phyloP scores from a whole-genome alignment of 2,888 invertebrate genomes.

The Amblyjoppa proteus region DNA sequence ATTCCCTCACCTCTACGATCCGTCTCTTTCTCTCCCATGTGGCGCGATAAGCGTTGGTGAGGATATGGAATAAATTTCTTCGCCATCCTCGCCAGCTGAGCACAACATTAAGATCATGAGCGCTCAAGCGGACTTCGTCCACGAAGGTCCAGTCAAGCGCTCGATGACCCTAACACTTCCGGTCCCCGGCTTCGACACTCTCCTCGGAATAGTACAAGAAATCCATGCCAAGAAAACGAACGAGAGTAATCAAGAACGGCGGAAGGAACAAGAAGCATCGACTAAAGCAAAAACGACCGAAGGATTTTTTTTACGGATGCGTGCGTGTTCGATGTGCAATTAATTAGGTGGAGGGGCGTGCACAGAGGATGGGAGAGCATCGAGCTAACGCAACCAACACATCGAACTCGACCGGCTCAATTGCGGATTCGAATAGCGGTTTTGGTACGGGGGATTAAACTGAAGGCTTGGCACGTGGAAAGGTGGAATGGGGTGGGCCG shows the following conservation, averaged over 20 bases:
- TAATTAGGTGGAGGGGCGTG: not conserved
- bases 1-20: not conserved
- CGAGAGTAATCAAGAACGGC: not conserved
- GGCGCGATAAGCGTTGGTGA: not conserved
- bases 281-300: not conserved
- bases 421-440: constrained; percentile 1
- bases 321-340: not conserved
- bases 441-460: not conserved
- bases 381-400: not conserved
- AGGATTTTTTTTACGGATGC: not conserved
- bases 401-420: not conserved
- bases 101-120: not conserved
- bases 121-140: not conserved
- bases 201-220: not conserved
- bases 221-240: not conserved
- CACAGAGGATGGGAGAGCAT: not conserved
- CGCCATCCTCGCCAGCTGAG: not conserved
- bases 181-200: not conserved
- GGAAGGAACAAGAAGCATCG: not conserved
- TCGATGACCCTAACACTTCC: not conserved
- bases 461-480: constrained; percentile 19
- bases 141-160: too few relatives aligned
- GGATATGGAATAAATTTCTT: constrained; percentile 2
- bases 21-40: not conserved
- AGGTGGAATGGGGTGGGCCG: not conserved